These are phyloP conservation scores for Gymnodraco acuticeps DNA, from an alignment of 2,797 vertebrate species.

Conservation along the genomic window DNA sequence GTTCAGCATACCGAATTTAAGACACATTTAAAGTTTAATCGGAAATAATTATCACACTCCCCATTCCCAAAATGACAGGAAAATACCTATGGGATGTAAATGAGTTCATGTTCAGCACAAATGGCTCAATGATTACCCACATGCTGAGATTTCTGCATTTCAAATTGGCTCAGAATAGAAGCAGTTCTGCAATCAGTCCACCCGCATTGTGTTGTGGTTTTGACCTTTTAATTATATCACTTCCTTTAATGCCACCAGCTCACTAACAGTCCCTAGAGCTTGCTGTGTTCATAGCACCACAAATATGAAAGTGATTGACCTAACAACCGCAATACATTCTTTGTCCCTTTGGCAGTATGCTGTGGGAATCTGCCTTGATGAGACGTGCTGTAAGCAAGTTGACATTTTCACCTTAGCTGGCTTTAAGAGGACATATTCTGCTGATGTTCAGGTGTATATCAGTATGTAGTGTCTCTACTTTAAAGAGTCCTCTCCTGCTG, in stretches of 20 bases:
- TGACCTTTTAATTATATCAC: constrained; percentile 18
- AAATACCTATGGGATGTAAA: constrained; percentile 46
- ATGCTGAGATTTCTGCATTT: constrained; percentile 54
- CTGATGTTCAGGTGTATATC: too few relatives aligned
- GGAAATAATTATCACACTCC: constrained; percentile 31
- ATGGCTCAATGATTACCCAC: constrained; percentile 53
- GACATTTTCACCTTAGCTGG: constrained; percentile 6
- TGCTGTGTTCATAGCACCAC: not conserved
- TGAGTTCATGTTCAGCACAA: constrained; percentile 48
- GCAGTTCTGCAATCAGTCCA: constrained; percentile 14
- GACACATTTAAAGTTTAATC: constrained; percentile 20
- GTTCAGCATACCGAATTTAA: not conserved
- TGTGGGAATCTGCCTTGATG: constrained; percentile 1
- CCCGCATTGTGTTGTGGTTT: not conserved
- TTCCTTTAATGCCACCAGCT: constrained; percentile 17
- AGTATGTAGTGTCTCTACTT: too few relatives aligned
- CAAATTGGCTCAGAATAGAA: not conserved
- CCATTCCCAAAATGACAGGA: constrained; percentile 35
- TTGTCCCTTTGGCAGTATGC: not conserved
- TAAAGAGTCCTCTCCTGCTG: too few relatives aligned
- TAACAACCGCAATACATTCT: not conserved
- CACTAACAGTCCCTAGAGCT: not conserved
- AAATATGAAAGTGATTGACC: not conserved
- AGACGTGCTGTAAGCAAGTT: constrained; percentile 6
- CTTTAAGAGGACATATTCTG: not conserved